Percentiles rank a stretch among this genome's conserved stretches.
These are phyloP conservation scores for Etheostoma perlongum DNA, from an alignment of 2,797 vertebrate genomes.

Conservation along the genomic window DNA sequence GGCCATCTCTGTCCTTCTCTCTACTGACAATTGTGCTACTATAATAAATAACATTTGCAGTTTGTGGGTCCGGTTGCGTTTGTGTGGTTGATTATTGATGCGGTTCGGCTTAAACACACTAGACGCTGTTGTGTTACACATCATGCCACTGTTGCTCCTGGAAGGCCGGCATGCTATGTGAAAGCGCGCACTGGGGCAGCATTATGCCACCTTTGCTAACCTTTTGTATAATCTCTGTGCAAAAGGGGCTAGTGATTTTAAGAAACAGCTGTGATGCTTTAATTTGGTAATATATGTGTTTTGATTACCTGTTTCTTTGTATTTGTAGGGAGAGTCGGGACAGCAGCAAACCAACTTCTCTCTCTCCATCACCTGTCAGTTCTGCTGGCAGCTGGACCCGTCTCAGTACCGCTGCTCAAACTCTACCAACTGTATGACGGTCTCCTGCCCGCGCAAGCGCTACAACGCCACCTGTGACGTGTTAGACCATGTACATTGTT, in stretches of 20 bases:
- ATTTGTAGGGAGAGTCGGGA: conserved; percentile 84
- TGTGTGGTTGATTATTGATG: too few relatives aligned
- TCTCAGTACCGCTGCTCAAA: conserved; percentile 91
- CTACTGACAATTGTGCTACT: too few relatives aligned
- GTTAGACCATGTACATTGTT: conserved; percentile 92
- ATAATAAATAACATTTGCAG: too few relatives aligned
- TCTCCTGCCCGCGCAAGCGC: conserved; percentile 92
- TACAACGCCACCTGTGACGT: conserved; percentile 92
- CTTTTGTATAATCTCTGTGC: too few relatives aligned
- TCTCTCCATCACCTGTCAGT: conserved; percentile 91
- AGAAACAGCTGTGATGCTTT: neutral
- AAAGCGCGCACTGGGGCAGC: too few relatives aligned
- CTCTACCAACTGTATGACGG: conserved; percentile 93
- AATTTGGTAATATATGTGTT: neutral
- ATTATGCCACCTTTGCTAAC: too few relatives aligned
- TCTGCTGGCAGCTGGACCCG: conserved; percentile 97
- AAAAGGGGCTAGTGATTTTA: neutral
- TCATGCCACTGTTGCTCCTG: too few relatives aligned
- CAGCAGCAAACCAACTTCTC: conserved; percentile 86
- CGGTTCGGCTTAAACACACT: too few relatives aligned
- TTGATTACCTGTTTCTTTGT: conserved; percentile 9
- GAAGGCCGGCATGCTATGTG: too few relatives aligned
- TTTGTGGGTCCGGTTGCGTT: too few relatives aligned
- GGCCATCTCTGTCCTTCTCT: too few relatives aligned
- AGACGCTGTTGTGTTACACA: too few relatives aligned